phyloP scores from a whole-genome alignment of 2,797 vertebrate genomes.

The Sus cebifrons region DNA sequence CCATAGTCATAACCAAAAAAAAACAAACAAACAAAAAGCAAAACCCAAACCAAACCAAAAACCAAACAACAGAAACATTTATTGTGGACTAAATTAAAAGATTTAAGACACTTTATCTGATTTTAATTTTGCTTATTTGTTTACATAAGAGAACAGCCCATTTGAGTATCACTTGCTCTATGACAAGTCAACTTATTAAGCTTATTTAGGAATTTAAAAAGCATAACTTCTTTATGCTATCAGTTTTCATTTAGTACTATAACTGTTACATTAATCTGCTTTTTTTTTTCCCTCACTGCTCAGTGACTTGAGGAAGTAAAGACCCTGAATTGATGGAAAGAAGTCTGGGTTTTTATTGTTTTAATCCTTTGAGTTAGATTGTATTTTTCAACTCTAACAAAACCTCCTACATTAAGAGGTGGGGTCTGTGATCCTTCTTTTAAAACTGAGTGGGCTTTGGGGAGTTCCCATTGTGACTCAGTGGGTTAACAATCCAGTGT shows the following conservation, averaged over 20 bases:
- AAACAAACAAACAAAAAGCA: no score
- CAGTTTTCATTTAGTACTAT: conserved; percentile 61
- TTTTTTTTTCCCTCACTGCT: background rate
- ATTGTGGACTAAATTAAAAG: conserved; percentile 3
- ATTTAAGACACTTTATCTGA: conserved; percentile 42
- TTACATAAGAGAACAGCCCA: background rate
- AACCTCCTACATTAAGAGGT: background rate
- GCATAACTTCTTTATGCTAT: conserved; percentile 44
- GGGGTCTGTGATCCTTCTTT: background rate
- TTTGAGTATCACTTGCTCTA: conserved; percentile 11
- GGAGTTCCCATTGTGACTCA: no score
- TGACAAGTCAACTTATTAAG: conserved; percentile 3
- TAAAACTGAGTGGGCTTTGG: background rate
- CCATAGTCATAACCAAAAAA: no score
- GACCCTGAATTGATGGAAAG: background rate
- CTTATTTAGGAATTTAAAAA: conserved; percentile 56
- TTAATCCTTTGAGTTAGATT: background rate
- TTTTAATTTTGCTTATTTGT: conserved; percentile 50
- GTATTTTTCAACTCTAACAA: background rate
- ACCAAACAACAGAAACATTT: no score
- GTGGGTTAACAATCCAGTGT: no score
- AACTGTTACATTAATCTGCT: conserved; percentile 38
- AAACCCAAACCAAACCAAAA: no score
- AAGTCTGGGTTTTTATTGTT: background rate
- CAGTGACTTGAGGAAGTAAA: conserved; percentile 51